Conservation (phyloP, 2,797 vertebrate species). For the Microhierax caerulescens region DNA sequence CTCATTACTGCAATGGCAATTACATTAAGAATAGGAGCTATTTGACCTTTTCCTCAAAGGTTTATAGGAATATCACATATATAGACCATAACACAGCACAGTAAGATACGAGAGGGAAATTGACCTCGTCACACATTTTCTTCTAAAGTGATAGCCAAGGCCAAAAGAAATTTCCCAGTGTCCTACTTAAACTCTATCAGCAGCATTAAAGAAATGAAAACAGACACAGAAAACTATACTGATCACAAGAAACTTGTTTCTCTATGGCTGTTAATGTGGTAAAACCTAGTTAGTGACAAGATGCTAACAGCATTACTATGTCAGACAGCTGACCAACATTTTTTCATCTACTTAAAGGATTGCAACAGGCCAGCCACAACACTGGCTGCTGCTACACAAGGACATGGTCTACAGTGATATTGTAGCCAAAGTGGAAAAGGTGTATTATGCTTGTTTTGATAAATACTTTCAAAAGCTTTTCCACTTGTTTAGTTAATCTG, state of each 20-base stretch:
- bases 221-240: background rate
- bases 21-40: background rate
- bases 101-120: background rate
- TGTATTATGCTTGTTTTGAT: background rate
- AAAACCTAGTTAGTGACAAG: constrained; percentile 19
- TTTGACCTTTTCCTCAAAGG: background rate
- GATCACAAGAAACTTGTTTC: background rate
- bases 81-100: background rate
- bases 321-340: constrained; percentile 27
- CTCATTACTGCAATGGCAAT: background rate
- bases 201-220: background rate
- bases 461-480: background rate
- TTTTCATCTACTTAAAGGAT: constrained; percentile 28
- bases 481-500: background rate
- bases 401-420: background rate
- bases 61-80: background rate
- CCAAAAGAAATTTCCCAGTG: background rate
- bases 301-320: constrained; percentile 43
- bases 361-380: background rate
- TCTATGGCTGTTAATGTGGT: background rate
- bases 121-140: background rate
- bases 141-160: background rate
- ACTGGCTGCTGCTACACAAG: background rate
- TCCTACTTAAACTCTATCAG: background rate
- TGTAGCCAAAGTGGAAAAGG: background rate